phyloP scores from a whole-genome alignment of 1,140 invertebrate genomes.

The Pinna nobilis region DNA sequence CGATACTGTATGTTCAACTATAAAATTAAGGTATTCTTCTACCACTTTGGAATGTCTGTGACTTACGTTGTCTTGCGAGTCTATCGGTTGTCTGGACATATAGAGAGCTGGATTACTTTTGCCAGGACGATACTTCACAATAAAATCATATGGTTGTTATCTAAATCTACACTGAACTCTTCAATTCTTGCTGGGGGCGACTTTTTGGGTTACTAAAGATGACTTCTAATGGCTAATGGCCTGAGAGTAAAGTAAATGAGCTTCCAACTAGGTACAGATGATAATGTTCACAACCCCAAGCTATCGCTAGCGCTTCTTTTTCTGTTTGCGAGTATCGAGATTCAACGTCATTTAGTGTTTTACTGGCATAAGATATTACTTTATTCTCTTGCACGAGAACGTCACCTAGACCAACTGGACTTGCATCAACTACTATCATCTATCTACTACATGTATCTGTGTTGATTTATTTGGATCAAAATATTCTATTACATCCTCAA shows the following conservation, averaged over 20 bases:
- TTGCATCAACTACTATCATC: not conserved
- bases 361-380: conserved; percentile 25
- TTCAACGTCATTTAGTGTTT: conserved; percentile 23
- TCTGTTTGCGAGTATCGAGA: conserved; percentile 40
- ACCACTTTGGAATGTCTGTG: conserved; percentile 10
- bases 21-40: conserved; percentile 17
- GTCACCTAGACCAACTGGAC: conserved; percentile 19
- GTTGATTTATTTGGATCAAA: conserved; percentile 41
- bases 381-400: conserved; percentile 30
- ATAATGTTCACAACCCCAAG: conserved; percentile 28
- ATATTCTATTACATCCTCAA: conserved; percentile 39
- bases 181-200: conserved; percentile 31
- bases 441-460: too few relatives aligned
- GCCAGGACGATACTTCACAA: conserved; percentile 38
- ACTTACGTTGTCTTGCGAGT: conserved; percentile 38
- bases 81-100: conserved; percentile 44
- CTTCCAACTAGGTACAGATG: conserved; percentile 15
- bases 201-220: conserved; percentile 32
- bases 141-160: conserved; percentile 41
- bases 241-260: conserved; percentile 15
- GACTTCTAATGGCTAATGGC: conserved; percentile 22
- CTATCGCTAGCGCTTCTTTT: conserved; percentile 32
- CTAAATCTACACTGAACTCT: conserved; percentile 48
- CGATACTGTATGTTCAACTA: not conserved
- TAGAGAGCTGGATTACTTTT: conserved; percentile 49